Base-by-base conservation (phyloP, 2,113 vertebrate genomes). In the Tenrec ecaudatus region DNA sequence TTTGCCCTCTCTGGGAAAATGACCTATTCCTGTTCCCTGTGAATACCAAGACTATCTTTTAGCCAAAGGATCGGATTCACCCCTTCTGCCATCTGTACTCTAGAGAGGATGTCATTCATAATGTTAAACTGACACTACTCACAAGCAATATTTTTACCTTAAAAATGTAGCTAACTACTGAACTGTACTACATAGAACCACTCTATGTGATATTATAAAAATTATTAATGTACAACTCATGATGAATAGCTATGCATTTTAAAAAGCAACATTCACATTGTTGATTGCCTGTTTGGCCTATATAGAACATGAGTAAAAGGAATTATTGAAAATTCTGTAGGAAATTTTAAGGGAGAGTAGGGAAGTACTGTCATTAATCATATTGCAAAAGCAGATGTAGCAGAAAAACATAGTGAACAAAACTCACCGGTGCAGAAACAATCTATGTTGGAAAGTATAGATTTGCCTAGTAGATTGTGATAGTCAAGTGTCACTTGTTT, bases 351-450 rank as follows among this genome's bases (percentile, higher is more conserved):
- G 7, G 20, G 94, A 95, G 69, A 76, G 36, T 40, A 78, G 57
- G 23, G n/a, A 79, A 86, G 16, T 93, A 79, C 43, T 69, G 43
- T 69, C 57, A 64, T 94, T 88, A 93, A 94, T 91, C 88, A 89
- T 79, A 84, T 43, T 91, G 64, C 79, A 43, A 76, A 94, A 71
- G 58, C 40, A 93, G 82, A 93, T 11, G 75, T 31, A 82, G 77
- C 71, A 86, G 90, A 22, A 47, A 93, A 89, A 33, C 29, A 68
- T 31, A 68, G 66, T 31, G 29, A 29, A 31, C 43, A 79, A 93
- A 69, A 93, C 36, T 94, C 82, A 66, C n/a, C 86, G 71, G 53
- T 87, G 88, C 82, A 58, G 89, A 94, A 94, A 62, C 89, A 89
- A 89, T 93, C 82, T 81, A 71, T 84, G 87, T 81, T 80, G 86